Evolutionary conservation across 2,888 invertebrate genomes (phyloP), one percentile per base, ranked within the genome.

Genomic region (Gibbula magus): DNA sequence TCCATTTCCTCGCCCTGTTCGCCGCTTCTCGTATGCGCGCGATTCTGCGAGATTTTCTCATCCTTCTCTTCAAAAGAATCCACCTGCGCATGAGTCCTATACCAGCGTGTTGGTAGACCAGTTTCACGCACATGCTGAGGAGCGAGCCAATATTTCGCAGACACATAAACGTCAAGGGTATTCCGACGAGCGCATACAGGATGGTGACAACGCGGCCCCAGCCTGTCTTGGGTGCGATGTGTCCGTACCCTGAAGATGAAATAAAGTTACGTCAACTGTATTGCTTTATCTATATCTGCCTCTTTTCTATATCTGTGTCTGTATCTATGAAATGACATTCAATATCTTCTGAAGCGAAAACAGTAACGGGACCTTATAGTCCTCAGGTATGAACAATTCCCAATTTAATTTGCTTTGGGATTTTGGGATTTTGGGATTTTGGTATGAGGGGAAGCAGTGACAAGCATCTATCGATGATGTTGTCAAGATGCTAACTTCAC

Each of bases 81-180:
- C 81, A 81, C 54, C 75, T 78, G 81, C 51, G 39, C 45, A 74
- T 74, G 52, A 80, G 61, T 1, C 78, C 80, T 52, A 82, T 78
- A 39, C 80, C 75, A 25, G 80, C 80, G 32, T 80, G 80, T 67
- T 76, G 66, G 79, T 89, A 98, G 39, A 97, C 94, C 92, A 96
- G 96, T 93, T 98, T 98, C 85, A 98, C 96, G 83, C 95, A 95
- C 85, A 97, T 95, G 0, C 98, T 98, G 91, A 99, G 96, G 10
- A 97, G 94, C 94, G 97, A 97, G 85, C 99, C 99, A 91, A 99
- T 96, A 94, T 98, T 98, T 52, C 98, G 97, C 83, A 99, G 93
- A 32, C 98, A 96, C 81, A 99, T 97, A 86, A 99, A 94, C 93
- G 99, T 98, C 88, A 99, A 94, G 0, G 99, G 99, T 88, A 99